These are phyloP conservation scores for Amblyraja radiata DNA, from an alignment of 2,797 vertebrate genomes.

Conservation along the genomic window DNA sequence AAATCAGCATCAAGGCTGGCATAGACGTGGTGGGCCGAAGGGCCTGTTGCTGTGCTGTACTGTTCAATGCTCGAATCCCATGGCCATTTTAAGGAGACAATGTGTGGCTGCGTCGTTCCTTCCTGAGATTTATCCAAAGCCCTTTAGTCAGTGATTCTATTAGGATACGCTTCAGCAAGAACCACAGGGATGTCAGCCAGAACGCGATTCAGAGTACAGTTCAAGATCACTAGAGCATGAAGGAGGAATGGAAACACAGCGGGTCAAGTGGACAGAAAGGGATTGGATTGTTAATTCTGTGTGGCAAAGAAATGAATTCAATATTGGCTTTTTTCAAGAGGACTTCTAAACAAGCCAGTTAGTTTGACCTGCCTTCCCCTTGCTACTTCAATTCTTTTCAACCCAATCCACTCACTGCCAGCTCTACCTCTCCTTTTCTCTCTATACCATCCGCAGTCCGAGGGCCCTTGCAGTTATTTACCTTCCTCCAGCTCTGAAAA, in stretches of 20 bases:
- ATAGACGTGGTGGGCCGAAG: no score
- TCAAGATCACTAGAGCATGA: neutral
- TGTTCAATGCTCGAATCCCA: neutral
- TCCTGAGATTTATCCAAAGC: neutral
- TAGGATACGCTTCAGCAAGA: neutral
- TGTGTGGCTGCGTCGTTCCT: neutral
- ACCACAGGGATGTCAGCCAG: neutral
- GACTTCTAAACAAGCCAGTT: neutral
- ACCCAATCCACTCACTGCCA: neutral
- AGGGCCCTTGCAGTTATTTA: neutral
- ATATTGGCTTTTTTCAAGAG: neutral
- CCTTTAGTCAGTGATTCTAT: neutral
- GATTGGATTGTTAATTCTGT: conserved; percentile 30
- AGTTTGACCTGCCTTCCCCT: neutral
- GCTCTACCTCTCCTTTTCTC: neutral
- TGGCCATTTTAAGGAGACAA: neutral
- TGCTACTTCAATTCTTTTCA: neutral
- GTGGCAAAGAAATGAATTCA: neutral
- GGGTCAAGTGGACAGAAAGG: neutral
- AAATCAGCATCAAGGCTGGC: no score
- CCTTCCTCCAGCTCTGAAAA: neutral
- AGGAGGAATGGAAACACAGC: neutral
- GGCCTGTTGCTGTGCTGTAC: no score
- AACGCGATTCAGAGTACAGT: neutral
- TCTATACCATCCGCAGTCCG: neutral